Base-by-base conservation (phyloP, 2,888 invertebrate genomes). In the Automeris io region DNA sequence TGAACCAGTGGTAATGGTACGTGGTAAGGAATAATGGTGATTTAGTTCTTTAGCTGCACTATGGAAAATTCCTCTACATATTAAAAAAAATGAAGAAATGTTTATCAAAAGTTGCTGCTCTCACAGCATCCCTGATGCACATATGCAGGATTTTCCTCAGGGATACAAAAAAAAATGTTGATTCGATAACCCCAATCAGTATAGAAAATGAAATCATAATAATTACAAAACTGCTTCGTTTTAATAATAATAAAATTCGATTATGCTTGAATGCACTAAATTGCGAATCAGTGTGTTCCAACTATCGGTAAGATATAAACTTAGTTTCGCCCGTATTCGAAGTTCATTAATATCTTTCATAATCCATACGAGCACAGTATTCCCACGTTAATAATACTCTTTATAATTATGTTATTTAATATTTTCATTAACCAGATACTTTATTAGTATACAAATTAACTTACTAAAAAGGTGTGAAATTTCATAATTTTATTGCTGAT, bases 321-420 rank as follows among this genome's bases (percentile, higher is more conserved):
- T 43, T 43, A 38, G 32, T 5, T 29, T 29, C 19, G 40, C 12
- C 39, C 41, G 45, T 45, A 51, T 45, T 48, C 40, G 43, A 45
- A 47, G 57, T 60, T 57, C 54, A 62, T 62, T 59, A 61, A 54
- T 52, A 47, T 50, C 47, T 16, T 40, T 44, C 32, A 39, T 42
- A 38, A 39, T 29, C 26, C 16, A 29, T 1, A 9, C 16, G 9
- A 16, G 29, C 16, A n/a, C 16, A 29, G 29, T 29, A 16, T 29
- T 29, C 29, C 16, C 29, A 16, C 29, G 8, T 13, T 4, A 16
- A n/a, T 3, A 29, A 16, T n/a, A 16, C 1, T n/a, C 29, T 26
- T 26, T 12, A 2, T n/a, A n/a, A 13, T 2, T 12, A 26, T 12
- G 7, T 8, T 26, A 26, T 12, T 26, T 12, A 5, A 1, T 26